phyloP scores from a whole-genome alignment of 2,797 vertebrate species.

The Diplodus sargus region DNA sequence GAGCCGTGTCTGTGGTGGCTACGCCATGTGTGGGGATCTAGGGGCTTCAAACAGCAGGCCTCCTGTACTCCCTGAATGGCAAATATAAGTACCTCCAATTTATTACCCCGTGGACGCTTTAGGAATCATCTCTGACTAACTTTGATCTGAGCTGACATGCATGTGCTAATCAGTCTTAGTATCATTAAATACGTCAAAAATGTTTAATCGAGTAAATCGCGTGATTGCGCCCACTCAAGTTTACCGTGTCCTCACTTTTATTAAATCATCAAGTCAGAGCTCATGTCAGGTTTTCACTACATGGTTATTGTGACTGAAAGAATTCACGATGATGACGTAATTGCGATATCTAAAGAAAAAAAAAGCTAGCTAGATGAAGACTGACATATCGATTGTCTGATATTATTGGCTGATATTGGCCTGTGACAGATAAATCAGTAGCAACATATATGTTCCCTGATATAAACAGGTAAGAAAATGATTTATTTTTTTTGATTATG shows the following conservation, averaged over 20 bases:
- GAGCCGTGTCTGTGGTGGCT: slow-evolving; percentile 84
- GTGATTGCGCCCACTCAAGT: neutral
- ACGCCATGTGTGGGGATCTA: slow-evolving; percentile 87
- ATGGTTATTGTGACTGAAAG: too few species aligned
- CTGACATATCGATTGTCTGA: too few species aligned
- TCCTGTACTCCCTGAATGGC: slow-evolving; percentile 78
- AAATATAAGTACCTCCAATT: slow-evolving; percentile 71
- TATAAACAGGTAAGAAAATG: too few species aligned
- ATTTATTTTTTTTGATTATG: too few species aligned
- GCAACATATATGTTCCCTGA: too few species aligned
- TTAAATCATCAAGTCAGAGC: neutral
- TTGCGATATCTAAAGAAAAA: too few species aligned
- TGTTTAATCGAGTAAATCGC: slow-evolving; percentile 8
- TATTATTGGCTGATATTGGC: too few species aligned
- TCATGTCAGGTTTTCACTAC: too few species aligned
- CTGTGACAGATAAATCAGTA: too few species aligned
- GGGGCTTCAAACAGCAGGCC: slow-evolving; percentile 86
- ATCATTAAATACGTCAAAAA: slow-evolving; percentile 12
- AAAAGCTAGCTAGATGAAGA: too few species aligned
- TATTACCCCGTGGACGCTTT: slow-evolving; percentile 69
- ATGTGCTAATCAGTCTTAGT: slow-evolving; percentile 37
- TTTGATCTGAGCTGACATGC: slow-evolving; percentile 69
- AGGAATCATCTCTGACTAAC: slow-evolving; percentile 70
- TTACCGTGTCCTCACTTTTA: slow-evolving; percentile 7
- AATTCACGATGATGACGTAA: too few species aligned